Base-by-base conservation (phyloP, 2,797 vertebrate species). In the Gymnodraco acuticeps region DNA sequence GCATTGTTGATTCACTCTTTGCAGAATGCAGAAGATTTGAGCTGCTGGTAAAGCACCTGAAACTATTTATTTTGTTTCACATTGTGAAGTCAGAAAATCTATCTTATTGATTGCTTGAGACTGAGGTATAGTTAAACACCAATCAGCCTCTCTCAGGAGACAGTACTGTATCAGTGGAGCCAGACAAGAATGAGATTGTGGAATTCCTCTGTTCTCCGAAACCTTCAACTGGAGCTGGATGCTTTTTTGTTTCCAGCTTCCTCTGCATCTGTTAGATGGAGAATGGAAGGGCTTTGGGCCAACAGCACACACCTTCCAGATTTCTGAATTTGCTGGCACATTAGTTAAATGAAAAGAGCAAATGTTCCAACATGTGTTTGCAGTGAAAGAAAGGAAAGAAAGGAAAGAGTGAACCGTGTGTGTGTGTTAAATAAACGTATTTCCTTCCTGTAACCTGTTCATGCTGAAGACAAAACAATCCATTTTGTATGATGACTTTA, bases 171-270 rank as follows among this genome's bases (percentile, higher is more conserved):
- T 60, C 41, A 48, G 58, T 59, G 50, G 45, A 70, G 76, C 42
- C 61, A 68, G 61, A 64, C 52, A 70, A 70, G 59, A 72, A 75
- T 71, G 50, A 64, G 70, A 66, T 31, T 12, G 65, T 77, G 79
- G 65, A 87, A 83, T 85, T 91, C 78, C 81, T 87, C 71, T 77
- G 55, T 85, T 89, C 61, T 51, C 51, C 56, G 64, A 69, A 84
- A 70, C 31, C 52, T 81, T 15, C 48, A 71, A 67, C 52, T 72
- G 58, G 67, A 80, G 75, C 70, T 68, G 38, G 68, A 65, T 1
- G 19, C 33, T 17, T 81, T 83, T 91, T 89, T 82, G 87, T 87
- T 89, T 80, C 66, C 76, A 80, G 80, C 79, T 92, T 92, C 88
- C 92, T 88, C 54, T 7, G 54, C 11, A 33, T 67, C 79, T 64